Conservation (phyloP, 1,140 invertebrate genomes). For the Pseudomyrmex dendroicus region DNA sequence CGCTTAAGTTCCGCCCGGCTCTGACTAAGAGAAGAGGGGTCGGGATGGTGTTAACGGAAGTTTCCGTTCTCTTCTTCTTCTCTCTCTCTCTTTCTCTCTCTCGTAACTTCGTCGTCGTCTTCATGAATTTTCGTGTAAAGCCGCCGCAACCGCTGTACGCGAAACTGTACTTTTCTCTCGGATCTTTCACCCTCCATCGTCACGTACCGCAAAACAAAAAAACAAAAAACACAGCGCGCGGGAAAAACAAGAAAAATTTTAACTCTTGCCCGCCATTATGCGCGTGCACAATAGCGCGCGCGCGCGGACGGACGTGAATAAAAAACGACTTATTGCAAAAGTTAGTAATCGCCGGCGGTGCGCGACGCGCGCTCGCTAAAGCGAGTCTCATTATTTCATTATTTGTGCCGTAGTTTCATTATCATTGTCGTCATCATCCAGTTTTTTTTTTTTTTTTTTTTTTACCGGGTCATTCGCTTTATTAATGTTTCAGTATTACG, state of each 20-base stretch:
- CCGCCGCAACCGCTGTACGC: not conserved
- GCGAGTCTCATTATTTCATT: constrained; percentile 51
- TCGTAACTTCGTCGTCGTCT: constrained; percentile 50
- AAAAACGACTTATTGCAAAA: constrained; percentile 20
- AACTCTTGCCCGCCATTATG: constrained; percentile 6
- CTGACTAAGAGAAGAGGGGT: constrained; percentile 8
- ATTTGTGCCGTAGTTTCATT: constrained; percentile 28
- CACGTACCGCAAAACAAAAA: constrained; percentile 8
- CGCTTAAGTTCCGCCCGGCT: constrained; percentile 47
- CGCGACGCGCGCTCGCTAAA: constrained; percentile 12
- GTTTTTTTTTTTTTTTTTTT: no score
- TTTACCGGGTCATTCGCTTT: not conserved
- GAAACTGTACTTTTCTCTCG: constrained; percentile 1
- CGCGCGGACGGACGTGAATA: constrained; percentile 2
- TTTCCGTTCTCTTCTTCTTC: not conserved
- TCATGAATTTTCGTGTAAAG: constrained; percentile 60
- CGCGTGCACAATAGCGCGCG: constrained; percentile 36
- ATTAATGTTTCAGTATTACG: constrained; percentile 30
- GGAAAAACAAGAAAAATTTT: not conserved
- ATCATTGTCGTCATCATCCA: constrained; percentile 38
- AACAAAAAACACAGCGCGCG: not conserved
- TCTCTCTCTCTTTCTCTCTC: no score
- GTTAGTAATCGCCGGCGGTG: constrained; percentile 7
- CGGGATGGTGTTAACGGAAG: constrained; percentile 55
- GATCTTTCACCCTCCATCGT: constrained; percentile 18